Percentiles rank a stretch among this genome's conserved stretches.
These are phyloP conservation scores for Sabatieria punctata DNA, from an alignment of 2,888 invertebrate species.

Conservation along the genomic window DNA sequence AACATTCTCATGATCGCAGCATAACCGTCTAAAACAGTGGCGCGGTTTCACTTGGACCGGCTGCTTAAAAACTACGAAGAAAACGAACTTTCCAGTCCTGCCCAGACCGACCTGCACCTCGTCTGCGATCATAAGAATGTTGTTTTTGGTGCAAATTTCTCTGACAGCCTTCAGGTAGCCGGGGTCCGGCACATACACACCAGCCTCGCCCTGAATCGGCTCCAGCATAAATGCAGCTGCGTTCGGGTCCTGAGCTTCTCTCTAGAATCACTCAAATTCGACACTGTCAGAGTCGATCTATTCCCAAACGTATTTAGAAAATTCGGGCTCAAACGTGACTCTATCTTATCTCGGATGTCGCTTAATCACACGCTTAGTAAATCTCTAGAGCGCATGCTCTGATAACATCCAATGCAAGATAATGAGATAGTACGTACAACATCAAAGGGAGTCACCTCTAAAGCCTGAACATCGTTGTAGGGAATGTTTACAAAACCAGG, in stretches of 20 bases:
- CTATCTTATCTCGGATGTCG: too few species aligned
- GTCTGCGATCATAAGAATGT: conserved; percentile 82
- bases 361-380: too few species aligned
- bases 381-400: too few species aligned
- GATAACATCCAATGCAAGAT: background rate
- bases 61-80: background rate
- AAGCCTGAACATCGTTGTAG: conserved; percentile 60
- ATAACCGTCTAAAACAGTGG: conserved; percentile 43
- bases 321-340: too few species aligned
- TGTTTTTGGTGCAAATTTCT: conserved; percentile 66
- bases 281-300: conserved; percentile 14
- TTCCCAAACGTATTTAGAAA: too few species aligned
- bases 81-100: conserved; percentile 58
- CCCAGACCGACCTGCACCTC: conserved; percentile 87
- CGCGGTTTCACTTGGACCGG: background rate
- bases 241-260: conserved; percentile 55
- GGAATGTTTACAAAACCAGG: conserved; percentile 70
- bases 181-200: conserved; percentile 65
- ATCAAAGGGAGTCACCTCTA: conserved; percentile 46
- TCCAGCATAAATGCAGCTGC: conserved; percentile 92
- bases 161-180: conserved; percentile 66
- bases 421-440: background rate
- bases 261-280: conserved; percentile 41
- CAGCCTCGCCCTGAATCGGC: conserved; percentile 92
- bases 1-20: conserved; percentile 68